A percentile compares a stretch with the other conserved stretches of the same genome.
Conservation (phyloP, 2,797 vertebrate species). For the Pyrocephalus nanus region DNA sequence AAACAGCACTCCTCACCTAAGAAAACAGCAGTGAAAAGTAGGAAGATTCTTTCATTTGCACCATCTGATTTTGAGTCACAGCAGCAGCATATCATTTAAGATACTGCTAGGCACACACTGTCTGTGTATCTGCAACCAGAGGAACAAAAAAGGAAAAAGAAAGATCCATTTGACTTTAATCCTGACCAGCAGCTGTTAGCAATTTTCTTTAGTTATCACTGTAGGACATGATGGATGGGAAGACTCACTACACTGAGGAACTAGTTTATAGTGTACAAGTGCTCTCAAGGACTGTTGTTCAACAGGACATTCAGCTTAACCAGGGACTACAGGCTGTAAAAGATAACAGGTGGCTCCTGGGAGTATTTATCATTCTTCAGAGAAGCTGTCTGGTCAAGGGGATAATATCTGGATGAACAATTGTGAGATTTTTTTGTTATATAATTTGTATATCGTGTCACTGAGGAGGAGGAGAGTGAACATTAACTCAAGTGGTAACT, state of each 20-base stretch:
- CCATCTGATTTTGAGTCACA: conserved; percentile 1
- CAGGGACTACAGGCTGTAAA: neutral
- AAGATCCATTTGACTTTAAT: conserved; percentile 26
- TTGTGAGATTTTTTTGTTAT: neutral
- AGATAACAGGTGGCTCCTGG: conserved; percentile 27
- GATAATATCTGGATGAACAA: conserved; percentile 23
- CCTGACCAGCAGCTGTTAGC: conserved; percentile 37
- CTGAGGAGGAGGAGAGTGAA: neutral
- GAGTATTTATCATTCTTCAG: conserved; percentile 4
- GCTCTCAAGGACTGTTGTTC: conserved; percentile 50
- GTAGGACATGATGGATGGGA: conserved; percentile 39
- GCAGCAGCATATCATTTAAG: neutral
- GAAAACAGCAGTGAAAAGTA: neutral
- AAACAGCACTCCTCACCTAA: neutral
- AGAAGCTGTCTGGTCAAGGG: conserved; percentile 3
- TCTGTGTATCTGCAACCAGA: neutral
- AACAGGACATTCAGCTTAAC: conserved; percentile 21
- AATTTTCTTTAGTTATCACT: conserved; percentile 60
- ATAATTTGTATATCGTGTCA: neutral
- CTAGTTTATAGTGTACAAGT: neutral
- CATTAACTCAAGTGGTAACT: neutral
- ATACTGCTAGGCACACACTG: neutral
- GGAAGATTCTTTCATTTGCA: neutral
- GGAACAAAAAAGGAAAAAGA: neutral
- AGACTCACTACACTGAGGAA: conserved; percentile 16